Evolutionary conservation across 2,797 vertebrate genomes (phyloP).

Genomic region (Enteromius trimaculatus): DNA sequence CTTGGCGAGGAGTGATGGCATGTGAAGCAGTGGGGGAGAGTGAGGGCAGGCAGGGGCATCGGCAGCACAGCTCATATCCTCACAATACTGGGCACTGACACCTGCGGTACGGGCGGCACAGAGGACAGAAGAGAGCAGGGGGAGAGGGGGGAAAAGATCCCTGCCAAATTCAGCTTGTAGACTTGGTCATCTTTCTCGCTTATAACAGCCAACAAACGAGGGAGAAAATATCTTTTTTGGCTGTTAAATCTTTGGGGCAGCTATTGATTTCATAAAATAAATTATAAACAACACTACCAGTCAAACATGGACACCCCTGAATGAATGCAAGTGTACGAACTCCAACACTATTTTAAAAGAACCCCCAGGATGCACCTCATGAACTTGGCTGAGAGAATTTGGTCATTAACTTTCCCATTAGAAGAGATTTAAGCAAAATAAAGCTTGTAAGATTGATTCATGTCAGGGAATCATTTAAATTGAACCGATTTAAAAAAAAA

Average conservation of each 20-base stretch:
- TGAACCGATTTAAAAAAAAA: too few relatives aligned
- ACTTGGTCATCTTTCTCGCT: conserved; percentile 34
- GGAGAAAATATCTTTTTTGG: not conserved
- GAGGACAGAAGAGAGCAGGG: conserved; percentile 35
- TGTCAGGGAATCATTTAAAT: not conserved
- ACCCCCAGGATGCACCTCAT: not conserved
- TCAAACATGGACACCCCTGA: not conserved
- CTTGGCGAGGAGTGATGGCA: conserved; percentile 44
- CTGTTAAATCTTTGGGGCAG: conserved; percentile 30
- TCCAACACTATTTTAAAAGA: not conserved
- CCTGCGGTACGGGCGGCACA: conserved; percentile 48
- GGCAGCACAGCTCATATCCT: conserved; percentile 58
- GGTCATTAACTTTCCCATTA: not conserved
- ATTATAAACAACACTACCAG: not conserved
- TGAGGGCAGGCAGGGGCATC: conserved; percentile 52
- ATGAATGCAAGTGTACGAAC: not conserved
- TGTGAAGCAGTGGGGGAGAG: conserved; percentile 26
- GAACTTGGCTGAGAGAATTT: not conserved
- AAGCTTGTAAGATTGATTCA: not conserved
- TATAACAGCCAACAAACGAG: conserved; percentile 1
- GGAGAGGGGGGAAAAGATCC: conserved; percentile 4
- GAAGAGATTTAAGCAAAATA: not conserved
- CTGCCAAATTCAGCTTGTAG: conserved; percentile 21
- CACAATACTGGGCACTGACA: conserved; percentile 46
- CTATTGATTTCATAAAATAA: conserved; percentile 6